A percentile compares a stretch with the other conserved stretches of the same genome.
These are phyloP conservation scores for Neofelis nebulosa DNA, from an alignment of 2,113 vertebrate species.

Conservation along the genomic window DNA sequence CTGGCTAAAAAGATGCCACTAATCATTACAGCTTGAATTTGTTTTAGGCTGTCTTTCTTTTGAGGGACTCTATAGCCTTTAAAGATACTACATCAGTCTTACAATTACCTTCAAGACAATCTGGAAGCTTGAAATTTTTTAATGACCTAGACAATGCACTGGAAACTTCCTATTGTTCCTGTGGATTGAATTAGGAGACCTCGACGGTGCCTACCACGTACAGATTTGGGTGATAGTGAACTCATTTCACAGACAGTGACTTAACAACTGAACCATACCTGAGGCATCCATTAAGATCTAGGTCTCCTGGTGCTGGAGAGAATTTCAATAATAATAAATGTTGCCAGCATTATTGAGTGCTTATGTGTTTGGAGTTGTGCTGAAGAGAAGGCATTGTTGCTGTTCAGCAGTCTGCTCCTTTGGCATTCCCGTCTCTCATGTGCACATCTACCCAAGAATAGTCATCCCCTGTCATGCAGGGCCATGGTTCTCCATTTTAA, in stretches of 20 bases:
- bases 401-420: not conserved
- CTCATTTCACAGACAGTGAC: constrained; percentile 72
- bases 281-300: constrained; percentile 55
- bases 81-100: constrained; percentile 6
- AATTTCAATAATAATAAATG: constrained; percentile 60
- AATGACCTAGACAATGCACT: constrained; percentile 23
- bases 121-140: constrained; percentile 52
- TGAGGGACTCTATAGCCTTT: constrained; percentile 11
- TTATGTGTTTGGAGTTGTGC: not conserved
- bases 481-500: not conserved
- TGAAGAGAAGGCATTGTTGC: not conserved
- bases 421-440: not conserved
- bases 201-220: not conserved
- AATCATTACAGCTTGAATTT: constrained; percentile 58
- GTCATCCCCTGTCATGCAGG: too few species aligned
- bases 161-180: constrained; percentile 35
- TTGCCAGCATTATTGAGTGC: not conserved
- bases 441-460: not conserved
- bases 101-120: constrained; percentile 55
- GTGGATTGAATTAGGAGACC: constrained; percentile 51
- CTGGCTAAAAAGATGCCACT: constrained; percentile 34
- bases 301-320: constrained; percentile 60
- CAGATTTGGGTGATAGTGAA: constrained; percentile 22
- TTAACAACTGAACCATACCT: constrained; percentile 63
- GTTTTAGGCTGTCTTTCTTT: constrained; percentile 1